Evolutionary conservation across 2,797 vertebrate species (phyloP).

Genomic region (Margarornis squamiger): DNA sequence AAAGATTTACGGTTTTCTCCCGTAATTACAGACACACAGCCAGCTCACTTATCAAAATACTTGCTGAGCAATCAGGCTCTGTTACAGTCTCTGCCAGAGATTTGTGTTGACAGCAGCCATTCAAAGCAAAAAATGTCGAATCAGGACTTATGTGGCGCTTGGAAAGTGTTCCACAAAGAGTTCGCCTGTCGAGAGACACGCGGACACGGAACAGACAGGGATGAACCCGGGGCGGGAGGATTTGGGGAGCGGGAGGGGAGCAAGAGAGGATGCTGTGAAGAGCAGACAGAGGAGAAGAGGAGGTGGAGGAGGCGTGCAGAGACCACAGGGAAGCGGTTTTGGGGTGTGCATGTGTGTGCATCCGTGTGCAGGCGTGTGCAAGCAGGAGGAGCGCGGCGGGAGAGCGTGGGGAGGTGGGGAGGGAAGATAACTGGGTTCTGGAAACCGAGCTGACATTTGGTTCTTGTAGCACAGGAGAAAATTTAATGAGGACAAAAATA

Average conservation of each 20-base stretch:
- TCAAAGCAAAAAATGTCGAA: constrained; percentile 77
- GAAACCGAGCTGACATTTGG: constrained; percentile 72
- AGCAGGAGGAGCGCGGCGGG: background rate
- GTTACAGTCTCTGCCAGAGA: constrained; percentile 73
- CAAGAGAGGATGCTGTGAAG: background rate
- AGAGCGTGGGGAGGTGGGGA: background rate
- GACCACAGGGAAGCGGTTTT: background rate
- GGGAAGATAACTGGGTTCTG: constrained; percentile 43
- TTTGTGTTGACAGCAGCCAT: constrained; percentile 81
- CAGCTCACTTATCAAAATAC: constrained; percentile 84
- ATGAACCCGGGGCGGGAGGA: background rate
- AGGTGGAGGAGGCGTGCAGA: background rate
- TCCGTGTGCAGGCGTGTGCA: background rate
- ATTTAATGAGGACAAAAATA: constrained; percentile 79
- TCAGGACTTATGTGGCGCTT: constrained; percentile 73
- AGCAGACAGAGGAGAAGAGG: background rate
- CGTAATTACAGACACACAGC: constrained; percentile 85
- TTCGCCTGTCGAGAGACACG: constrained; percentile 69
- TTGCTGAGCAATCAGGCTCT: constrained; percentile 82
- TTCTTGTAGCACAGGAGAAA: constrained; percentile 69
- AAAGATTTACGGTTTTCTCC: constrained; percentile 84
- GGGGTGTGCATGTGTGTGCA: background rate
- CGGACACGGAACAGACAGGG: background rate
- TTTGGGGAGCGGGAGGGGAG: background rate
- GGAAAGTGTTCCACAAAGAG: constrained; percentile 65